These are phyloP conservation scores for Drosophila heteroneura DNA, from an alignment of 2,888 invertebrate genomes.

Conservation along the genomic window DNA sequence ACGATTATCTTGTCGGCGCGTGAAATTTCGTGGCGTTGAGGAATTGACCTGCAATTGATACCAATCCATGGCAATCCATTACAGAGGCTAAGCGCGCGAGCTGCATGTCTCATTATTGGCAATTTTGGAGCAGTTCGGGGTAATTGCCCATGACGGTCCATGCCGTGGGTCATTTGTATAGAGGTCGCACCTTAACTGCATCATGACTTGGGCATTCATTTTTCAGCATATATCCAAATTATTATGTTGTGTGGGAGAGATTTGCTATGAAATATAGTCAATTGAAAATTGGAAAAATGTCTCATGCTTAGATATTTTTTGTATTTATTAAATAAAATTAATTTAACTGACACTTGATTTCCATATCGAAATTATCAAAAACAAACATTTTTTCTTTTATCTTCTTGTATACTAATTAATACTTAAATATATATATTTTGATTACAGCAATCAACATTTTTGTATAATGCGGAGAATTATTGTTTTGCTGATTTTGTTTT, in stretches of 20 bases:
- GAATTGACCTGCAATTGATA: conserved; percentile 84
- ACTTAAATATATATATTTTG: conserved; percentile 56
- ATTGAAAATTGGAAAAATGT: not conserved
- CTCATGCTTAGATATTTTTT: conserved; percentile 13
- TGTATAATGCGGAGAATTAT: conserved; percentile 39
- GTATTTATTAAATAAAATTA: conserved; percentile 63
- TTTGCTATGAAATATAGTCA: not conserved
- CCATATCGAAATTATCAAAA: conserved; percentile 63
- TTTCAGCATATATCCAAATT: conserved; percentile 43
- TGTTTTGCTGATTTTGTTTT: conserved; percentile 12
- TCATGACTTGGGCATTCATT: conserved; percentile 67
- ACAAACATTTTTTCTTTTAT: conserved; percentile 49
- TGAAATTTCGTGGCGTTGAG: conserved; percentile 65
- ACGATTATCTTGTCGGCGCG: conserved; percentile 77
- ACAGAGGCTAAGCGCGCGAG: conserved; percentile 82
- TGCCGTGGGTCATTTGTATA: conserved; percentile 57
- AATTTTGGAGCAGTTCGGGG: conserved; percentile 78
- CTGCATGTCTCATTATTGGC: conserved; percentile 84
- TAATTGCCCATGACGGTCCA: conserved; percentile 58
- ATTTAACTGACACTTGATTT: conserved; percentile 69
- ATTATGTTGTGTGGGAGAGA: conserved; percentile 5
- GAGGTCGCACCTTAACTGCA: conserved; percentile 32
- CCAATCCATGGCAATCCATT: conserved; percentile 83
- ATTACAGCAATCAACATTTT: conserved; percentile 60
- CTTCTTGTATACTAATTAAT: conserved; percentile 51